These are phyloP conservation scores for Hiodon tergisus DNA, from an alignment of 2,113 vertebrate genomes.

Conservation along the genomic window DNA sequence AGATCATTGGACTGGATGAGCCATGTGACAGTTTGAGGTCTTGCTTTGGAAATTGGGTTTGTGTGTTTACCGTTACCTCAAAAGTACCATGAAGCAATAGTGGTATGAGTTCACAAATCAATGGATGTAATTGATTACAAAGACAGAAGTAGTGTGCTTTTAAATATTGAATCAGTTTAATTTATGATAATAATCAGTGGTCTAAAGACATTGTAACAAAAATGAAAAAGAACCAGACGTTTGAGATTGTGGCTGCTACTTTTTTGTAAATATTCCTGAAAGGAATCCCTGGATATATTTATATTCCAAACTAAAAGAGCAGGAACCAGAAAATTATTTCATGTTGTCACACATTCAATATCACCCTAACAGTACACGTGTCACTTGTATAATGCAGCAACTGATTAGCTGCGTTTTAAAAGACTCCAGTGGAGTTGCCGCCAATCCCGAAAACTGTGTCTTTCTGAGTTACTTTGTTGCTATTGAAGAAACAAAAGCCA, in stretches of 20 bases:
- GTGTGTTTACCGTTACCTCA: neutral
- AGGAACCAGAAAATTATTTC: neutral
- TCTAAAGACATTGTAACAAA: too few relatives aligned
- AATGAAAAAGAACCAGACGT: too few relatives aligned
- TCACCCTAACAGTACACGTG: neutral
- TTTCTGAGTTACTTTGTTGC: constrained; percentile 21
- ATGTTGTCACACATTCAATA: neutral
- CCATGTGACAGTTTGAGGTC: too few relatives aligned
- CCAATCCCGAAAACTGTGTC: neutral
- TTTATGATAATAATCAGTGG: too few relatives aligned
- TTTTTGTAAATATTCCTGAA: neutral
- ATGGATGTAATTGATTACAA: too few relatives aligned
- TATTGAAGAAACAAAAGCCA: constrained; percentile 15
- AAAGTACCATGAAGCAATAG: neutral
- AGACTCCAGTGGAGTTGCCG: neutral
- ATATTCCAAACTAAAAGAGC: neutral
- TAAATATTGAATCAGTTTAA: too few relatives aligned
- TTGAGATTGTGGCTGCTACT: neutral
- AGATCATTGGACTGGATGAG: neutral
- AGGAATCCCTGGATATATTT: neutral
- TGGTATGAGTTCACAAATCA: too few relatives aligned
- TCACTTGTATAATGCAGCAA: neutral
- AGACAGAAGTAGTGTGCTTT: too few relatives aligned
- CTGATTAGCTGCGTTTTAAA: constrained; percentile 14
- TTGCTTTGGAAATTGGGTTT: neutral